Conservation (phyloP, 2,888 invertebrate genomes). For the Catocala nupta region DNA sequence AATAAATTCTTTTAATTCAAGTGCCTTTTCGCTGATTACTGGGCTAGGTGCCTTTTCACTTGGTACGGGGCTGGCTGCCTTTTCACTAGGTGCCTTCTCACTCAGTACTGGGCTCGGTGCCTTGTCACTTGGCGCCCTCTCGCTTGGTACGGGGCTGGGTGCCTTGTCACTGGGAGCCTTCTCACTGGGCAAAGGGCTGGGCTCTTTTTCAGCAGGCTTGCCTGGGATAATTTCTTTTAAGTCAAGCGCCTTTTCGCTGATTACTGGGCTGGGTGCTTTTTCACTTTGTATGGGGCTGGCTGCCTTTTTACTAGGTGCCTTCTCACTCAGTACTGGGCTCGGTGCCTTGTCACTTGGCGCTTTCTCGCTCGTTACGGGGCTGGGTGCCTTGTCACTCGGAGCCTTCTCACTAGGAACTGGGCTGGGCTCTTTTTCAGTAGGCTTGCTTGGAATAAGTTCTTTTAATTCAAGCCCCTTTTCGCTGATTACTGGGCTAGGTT, state of each 20-base stretch:
- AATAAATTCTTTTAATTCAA: background rate
- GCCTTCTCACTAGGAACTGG: slow-evolving; percentile 17
- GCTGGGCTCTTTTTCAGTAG: background rate
- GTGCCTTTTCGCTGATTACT: background rate
- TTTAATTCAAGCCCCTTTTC: slow-evolving; percentile 17
- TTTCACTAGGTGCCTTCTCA: too few species aligned
- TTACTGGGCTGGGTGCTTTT: slow-evolving; percentile 6
- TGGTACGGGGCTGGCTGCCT: too few species aligned
- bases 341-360: slow-evolving; percentile 10
- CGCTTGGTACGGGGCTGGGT: too few species aligned
- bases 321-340: slow-evolving; percentile 14
- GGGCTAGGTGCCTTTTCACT: slow-evolving; percentile 2
- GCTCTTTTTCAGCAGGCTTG: background rate
- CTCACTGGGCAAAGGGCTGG: background rate
- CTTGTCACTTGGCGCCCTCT: too few species aligned
- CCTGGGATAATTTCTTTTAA: too few species aligned
- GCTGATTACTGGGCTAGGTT: slow-evolving; percentile 10
- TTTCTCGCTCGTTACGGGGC: slow-evolving; percentile 14
- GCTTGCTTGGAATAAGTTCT: background rate
- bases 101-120: too few species aligned
- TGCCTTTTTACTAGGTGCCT: slow-evolving; percentile 23
- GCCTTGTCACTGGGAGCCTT: background rate
- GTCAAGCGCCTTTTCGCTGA: slow-evolving; percentile 19
- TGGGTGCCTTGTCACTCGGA: slow-evolving; percentile 20
- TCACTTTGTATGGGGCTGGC: slow-evolving; percentile 22